Base-by-base conservation (phyloP, 2,888 invertebrate genomes). In the Oscheius sp. region DNA sequence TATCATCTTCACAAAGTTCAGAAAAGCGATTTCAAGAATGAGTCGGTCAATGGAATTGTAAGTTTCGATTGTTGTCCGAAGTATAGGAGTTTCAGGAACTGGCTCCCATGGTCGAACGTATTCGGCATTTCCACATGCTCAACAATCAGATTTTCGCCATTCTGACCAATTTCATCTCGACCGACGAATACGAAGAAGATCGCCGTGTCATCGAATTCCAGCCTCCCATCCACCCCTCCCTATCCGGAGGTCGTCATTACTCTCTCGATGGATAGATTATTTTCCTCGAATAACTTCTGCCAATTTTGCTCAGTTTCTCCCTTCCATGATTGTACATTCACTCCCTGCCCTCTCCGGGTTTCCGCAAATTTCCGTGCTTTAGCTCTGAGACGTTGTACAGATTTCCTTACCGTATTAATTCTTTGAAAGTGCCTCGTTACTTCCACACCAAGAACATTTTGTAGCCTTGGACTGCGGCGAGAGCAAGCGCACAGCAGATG, bases 1-100 rank as follows among this genome's bases (percentile, higher is more conserved):
- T 99, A 99, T 91, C 98, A 99, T 90, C 94, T 99, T 86, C 92
- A 98, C 78, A 91, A 96, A 78, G 96, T 98, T 10, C 97, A 98
- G 90, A 92, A 96, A 51, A 96, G 96, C 0, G 97, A 98, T 70
- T 95, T 95, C 81, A 96, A 96, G 90, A 96, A 97, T 89, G 96
- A 96, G 89, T 92, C 93, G 75, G 94, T 96, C 42, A 96, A 96
- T 90, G 96, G 96, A 87, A 96, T 96, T 89, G 85, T 83, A 60
- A 68, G 80, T 76, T 53, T 11, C 21, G 21, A 58, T 73, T 48
- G 71, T 85, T 83, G 81, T 13, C 4, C 29, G 47, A 47, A 2
- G n/a, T 48, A 63, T 21, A 21, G 11, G 37, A 33, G 33, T 59
- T 70, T 59, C 90, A 96, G 96, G 94, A 94, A 82, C 91, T 98